Base-by-base conservation (phyloP, 2,113 vertebrate genomes). In the Blennius ocellaris region DNA sequence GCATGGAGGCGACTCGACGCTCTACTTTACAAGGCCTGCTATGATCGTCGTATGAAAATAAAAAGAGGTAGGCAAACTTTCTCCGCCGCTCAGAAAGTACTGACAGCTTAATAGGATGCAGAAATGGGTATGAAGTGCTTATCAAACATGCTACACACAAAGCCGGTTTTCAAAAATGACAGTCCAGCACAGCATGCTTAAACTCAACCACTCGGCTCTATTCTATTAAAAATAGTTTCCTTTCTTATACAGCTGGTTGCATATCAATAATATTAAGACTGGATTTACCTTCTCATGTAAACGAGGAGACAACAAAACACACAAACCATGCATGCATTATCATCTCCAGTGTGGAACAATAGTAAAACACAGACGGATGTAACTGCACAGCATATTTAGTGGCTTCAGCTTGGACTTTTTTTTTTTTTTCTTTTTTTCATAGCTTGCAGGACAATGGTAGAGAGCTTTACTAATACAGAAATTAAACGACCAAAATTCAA, bases 1-100 rank as follows among this genome's bases (percentile, higher is more conserved):
- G 75, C 63, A 68, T 30, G 61, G 47, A 65, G 72, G 49, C 21
- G 4, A 76, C 54, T 59, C 71, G 74, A 43, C 44, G 16, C 81
- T 78, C 74, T 50, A 60, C 68, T 82, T 67, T 53, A 83, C 65
- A 87, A 82, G 78, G 82, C 82, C 66, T 61, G 69, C 65, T 67
- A 79, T 87, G 74, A 86, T 60, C 59, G 41, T 77, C 40, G 5
- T 83, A 78, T 39, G 82, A 78, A 89, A 86, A 82, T 79, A 83
- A 90, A 83, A 80, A 81, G 76, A 89, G 85, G 85, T 89, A 86
- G 88, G 81, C 79, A 76, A 77, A 81, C 62, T 77, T 53, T 71
- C 78, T 78, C 66, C 76, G 43, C 70, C 57, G 64, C 70, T 85
- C 71, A 54, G 51, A 50, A 56, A 48, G 65, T 1, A 75, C 53